Base-by-base conservation (phyloP, 2,888 invertebrate species). In the Julus scanicus region DNA sequence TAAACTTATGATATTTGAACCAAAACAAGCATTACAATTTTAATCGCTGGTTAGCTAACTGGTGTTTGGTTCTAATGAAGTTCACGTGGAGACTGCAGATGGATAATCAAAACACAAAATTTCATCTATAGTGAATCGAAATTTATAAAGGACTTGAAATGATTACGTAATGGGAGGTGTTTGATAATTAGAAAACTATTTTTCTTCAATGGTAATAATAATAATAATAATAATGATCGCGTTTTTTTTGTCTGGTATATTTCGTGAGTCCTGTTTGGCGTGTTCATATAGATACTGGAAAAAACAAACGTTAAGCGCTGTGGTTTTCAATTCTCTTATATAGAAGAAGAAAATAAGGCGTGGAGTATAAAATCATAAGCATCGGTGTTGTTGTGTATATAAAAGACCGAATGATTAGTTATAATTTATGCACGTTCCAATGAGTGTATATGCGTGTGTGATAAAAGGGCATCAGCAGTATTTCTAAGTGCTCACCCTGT, bases 131-230 rank as follows among this genome's bases (percentile, higher is more conserved):
- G 15, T 80, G 80, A 15, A 37, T 80, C 80, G 13, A 80, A 80
- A 29, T 37, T 80, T 80, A 13, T 29, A 37, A 80, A 37, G 80
- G 9, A 37, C 37, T 29, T n/a, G 80, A 13, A 80, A 37, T 37
- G 80, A 15, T 80, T 11, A 80, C 80, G 13, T 37, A 80, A 80
- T 80, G 37, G 37, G 80, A 80, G 80, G 80, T 80, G 80, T 80
- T 80, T 80, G 80, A 80, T 80, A 80, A 80, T 80, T 80, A 71
- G 29, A 29, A 80, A 29, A n/a, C 80, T 37, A 37, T 37, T 80
- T 63, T 80, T 80, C 80, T 80, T 80, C 80, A 29, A 80, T 80
- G 37, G 80, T 80, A 80, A 80, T 80, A 80, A 37, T 80, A 80
- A 80, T 37, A 80, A 80, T 37, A 80, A 80, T 29, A 29, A 29